Evolutionary conservation across 2,888 invertebrate species (phyloP), one percentile per base, ranked within the genome.

Genomic region (Amphipoea oculea): DNA sequence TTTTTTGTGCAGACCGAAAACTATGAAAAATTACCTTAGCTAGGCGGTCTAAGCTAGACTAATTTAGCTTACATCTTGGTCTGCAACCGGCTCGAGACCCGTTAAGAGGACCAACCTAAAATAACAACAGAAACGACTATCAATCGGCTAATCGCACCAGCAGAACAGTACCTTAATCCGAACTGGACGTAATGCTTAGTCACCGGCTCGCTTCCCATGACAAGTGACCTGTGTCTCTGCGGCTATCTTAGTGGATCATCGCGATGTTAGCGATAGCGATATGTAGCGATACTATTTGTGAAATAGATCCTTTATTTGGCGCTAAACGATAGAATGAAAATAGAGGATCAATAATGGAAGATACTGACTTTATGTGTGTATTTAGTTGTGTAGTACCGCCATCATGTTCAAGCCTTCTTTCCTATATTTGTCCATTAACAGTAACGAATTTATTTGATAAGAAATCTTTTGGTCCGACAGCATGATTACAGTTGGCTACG

Each of bases 161-260:
- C 7, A 71, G 76, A 89, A 90, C 87, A 69, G 79, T 70, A 84
- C 90, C 90, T 92, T 93, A 93, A 92, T 71, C 57, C 70, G 65
- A 82, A 83, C 76, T 73, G 77, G 76, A 73, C 81, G 65, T 88
- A 88, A 83, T 90, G 93, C 92, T 89, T 87, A 93, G 93, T 94
- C 94, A 94, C 91, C 78, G 90, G 88, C 89, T 90, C 90, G 91
- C 91, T 94, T 94, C 94, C 92, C 94, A 94, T 92, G 93, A 91
- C 93, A 91, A 92, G 89, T 90, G 91, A 90, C 89, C 90, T 87
- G 89, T 88, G 91, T 89, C 70, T 86, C 85, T 87, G 81, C 2
- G 17, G 4, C 69, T 77, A 89, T 89, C 89, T 88, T 79, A 79
- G 84, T 91, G 82, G 88, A 89, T 85, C 88, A 91, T 93, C 90